Base-by-base conservation (phyloP, 1,140 invertebrate species). In the Drosophila willistoni region DNA sequence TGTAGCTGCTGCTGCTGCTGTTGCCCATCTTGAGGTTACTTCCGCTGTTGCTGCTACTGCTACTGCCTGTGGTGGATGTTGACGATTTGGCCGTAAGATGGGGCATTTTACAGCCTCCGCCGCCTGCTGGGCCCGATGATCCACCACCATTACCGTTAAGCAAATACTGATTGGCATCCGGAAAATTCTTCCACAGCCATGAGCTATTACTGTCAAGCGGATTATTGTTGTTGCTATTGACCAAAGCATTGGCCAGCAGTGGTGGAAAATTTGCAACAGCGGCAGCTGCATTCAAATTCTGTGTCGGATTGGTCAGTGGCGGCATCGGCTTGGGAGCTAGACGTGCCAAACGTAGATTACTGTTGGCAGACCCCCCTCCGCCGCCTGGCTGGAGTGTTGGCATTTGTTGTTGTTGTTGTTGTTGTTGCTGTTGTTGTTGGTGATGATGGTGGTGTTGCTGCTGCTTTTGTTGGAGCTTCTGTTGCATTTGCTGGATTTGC, bases 151-250 rank as follows among this genome's bases (percentile, higher is more conserved):
- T 84, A 1, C 90, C 90, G 19, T 91, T 91, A 4, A 83, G 17
- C 41, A 91, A 57, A 61, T 86, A 81, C 51, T 91, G 84, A 66
- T 79, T 86, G 25, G 87, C 44, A 57, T 91, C 90, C 19, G 90
- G 90, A 33, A 90, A 91, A 60, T 91, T 91, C 47, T 90, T 91
- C 90, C 90, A 91, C 47, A 91, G 73, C 90, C 90, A 91, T 7
- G 77, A 80, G 57, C 44, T 89, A 51, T 76, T 84, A 62, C 68
- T 90, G 47, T 86, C 76, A 59, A 77, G 22, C 6, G 64, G 34
- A 34, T 10, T 34, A 36, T 19, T 65, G 61, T 57, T 76, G 44
- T 61, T 72, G 56, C 25, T 64, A 41, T 39, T 64, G 9, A 63
- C 47, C 12, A 55, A 22, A 17, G 55, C 55, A 59, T 60, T 76